Percentiles rank a stretch among this genome's conserved stretches.
Evolutionary conservation across 2,797 vertebrate species (phyloP).

Genomic region (Phrynocephalus guinanensis): DNA sequence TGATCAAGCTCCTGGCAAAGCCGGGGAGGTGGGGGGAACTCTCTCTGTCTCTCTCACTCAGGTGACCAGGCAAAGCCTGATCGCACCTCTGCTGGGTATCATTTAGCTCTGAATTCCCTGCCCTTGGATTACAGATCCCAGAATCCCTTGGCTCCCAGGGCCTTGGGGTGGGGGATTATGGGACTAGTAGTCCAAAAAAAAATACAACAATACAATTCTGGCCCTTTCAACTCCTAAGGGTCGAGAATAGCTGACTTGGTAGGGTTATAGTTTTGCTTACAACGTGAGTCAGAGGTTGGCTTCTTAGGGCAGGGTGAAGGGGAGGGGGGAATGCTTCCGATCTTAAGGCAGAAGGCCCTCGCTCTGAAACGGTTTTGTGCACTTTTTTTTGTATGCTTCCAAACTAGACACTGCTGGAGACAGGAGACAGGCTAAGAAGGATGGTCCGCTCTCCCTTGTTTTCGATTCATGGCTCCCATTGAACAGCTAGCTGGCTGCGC

Average conservation of each 20-base stretch:
- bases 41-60: no score
- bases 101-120: no score
- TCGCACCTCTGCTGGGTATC: no score
- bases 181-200: no score
- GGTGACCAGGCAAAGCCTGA: no score
- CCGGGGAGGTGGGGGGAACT: no score
- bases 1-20: no score
- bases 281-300: background rate
- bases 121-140: no score
- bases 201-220: background rate
- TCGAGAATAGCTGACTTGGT: background rate
- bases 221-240: background rate
- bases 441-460: background rate
- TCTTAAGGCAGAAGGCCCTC: background rate
- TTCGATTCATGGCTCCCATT: background rate
- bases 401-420: background rate
- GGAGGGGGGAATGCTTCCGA: no score
- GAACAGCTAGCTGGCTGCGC: background rate
- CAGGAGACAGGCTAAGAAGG: constrained; percentile 19
- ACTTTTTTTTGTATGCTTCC: background rate
- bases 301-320: background rate
- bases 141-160: no score
- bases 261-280: background rate
- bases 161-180: no score
- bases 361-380: background rate